phyloP scores from a whole-genome alignment of 1,140 invertebrate genomes.

The Brachionus asplanchnoidis region DNA sequence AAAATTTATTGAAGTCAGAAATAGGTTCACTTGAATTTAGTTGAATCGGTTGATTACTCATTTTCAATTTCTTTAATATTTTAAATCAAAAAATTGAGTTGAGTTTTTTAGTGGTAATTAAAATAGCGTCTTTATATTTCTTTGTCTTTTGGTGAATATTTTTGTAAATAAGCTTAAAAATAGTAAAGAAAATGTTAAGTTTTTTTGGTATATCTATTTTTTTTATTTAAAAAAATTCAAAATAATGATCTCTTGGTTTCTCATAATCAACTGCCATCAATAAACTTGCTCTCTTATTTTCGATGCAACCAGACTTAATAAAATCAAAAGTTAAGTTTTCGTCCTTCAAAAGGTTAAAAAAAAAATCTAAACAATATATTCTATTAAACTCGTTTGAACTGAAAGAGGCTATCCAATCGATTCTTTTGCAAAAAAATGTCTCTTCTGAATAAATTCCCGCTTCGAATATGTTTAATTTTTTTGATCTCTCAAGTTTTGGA shows the following conservation, averaged over 20 bases:
- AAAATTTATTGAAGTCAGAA: too few relatives aligned
- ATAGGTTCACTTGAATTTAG: too few relatives aligned
- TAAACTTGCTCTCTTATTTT: background rate
- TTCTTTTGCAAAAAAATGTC: background rate
- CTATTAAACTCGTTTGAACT: background rate
- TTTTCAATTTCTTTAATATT: too few relatives aligned
- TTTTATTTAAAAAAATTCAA: background rate
- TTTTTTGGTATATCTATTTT: background rate
- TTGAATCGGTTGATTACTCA: too few relatives aligned
- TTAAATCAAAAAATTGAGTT: too few relatives aligned
- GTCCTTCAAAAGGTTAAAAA: background rate
- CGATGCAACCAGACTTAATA: background rate
- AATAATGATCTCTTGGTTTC: background rate
- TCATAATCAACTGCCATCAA: slow-evolving; percentile 16
- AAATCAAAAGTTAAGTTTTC: background rate
- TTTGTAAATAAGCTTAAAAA: too few relatives aligned
- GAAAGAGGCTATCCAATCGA: background rate
- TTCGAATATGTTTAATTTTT: slow-evolving; percentile 9
- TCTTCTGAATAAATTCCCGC: background rate
- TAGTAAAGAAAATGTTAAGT: too few relatives aligned
- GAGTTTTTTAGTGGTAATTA: too few relatives aligned
- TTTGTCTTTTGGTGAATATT: too few relatives aligned
- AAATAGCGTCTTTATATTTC: too few relatives aligned
- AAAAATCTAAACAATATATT: slow-evolving; percentile 9
- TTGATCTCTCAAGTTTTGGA: background rate